Conservation (phyloP, 1,140 invertebrate genomes). For the Bombus huntii region DNA sequence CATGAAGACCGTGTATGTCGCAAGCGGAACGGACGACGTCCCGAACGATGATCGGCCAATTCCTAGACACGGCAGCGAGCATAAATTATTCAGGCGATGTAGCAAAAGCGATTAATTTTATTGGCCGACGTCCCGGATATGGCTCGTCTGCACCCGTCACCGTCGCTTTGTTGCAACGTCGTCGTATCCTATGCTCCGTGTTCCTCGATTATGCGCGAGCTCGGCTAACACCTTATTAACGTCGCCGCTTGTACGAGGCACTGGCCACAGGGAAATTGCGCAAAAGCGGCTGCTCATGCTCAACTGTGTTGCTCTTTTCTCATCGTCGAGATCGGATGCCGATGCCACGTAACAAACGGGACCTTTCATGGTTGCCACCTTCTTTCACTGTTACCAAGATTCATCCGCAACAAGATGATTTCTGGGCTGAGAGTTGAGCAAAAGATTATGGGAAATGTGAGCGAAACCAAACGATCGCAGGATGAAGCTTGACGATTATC, state of each 20-base stretch:
- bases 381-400: not conserved
- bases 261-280: slow-evolving; percentile 65
- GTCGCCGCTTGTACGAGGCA: slow-evolving; percentile 53
- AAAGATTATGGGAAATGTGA: not conserved
- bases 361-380: not conserved
- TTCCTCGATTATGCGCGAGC: slow-evolving; percentile 68
- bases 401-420: not conserved
- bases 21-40: slow-evolving; percentile 49
- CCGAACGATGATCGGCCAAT: slow-evolving; percentile 60
- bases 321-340: slow-evolving; percentile 9
- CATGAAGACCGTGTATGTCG: slow-evolving; percentile 29
- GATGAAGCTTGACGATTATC: not conserved
- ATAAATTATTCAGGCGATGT: slow-evolving; percentile 79
- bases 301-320: slow-evolving; percentile 33
- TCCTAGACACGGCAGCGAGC: slow-evolving; percentile 65
- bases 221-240: slow-evolving; percentile 69
- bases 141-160: slow-evolving; percentile 75
- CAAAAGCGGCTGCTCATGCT: slow-evolving; percentile 41
- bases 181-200: slow-evolving; percentile 65
- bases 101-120: slow-evolving; percentile 79
- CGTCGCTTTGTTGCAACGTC: slow-evolving; percentile 71
- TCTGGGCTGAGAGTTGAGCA: not conserved
- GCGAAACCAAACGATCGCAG: not conserved
- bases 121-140: slow-evolving; percentile 78
- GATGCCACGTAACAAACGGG: slow-evolving; percentile 14